Evolutionary conservation across 2,113 vertebrate genomes (phyloP), one percentile per base, ranked within the genome.

Genomic region (Tyto alba): DNA sequence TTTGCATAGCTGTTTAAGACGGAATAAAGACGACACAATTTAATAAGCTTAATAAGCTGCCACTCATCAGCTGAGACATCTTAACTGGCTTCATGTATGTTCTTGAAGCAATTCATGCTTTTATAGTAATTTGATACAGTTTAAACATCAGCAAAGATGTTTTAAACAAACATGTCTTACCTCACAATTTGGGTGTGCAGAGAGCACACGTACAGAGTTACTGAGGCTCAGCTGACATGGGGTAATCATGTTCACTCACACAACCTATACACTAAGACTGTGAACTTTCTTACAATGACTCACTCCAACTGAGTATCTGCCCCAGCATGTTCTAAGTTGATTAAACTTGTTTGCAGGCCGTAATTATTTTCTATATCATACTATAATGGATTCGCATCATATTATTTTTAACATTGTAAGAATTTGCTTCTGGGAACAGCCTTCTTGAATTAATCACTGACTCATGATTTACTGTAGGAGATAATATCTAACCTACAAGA

Each of bases 381-480:
- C 53, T 73, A 50, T 91, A 95, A 94, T 96, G 95, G 67, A 79
- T 79, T 74, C 1, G 3, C 89, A 94, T 85, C 81, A 11, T 92
- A 89, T 96, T 96, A 87, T 95, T 95, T 96, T 91, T 87, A 91
- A 90, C 93, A 89, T 76, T 74, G 93, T 95, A 95, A 96, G 80
- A 96, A 96, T 95, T 96, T 95, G 96, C 96, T 97, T 45, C 96
- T 97, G 97, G 94, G 96, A 97, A 94, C 45, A 25, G 94, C 92
- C 95, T 95, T 85, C 95, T 84, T 78, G 93, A 52, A 89, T 96
- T 95, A 95, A 97, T 96, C 89, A 87, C 96, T 94, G 95, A 96
- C 93, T 94, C 89, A 82, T 89, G 92, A 96, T 96, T 96, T 96
- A 97, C 93, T 93, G 88, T 59, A 64, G 80, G 69, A 95, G 92